Evolutionary conservation across 2,797 vertebrate species (phyloP), one percentile per base, ranked within the genome.

Genomic region (Leptoclinus maculatus): DNA sequence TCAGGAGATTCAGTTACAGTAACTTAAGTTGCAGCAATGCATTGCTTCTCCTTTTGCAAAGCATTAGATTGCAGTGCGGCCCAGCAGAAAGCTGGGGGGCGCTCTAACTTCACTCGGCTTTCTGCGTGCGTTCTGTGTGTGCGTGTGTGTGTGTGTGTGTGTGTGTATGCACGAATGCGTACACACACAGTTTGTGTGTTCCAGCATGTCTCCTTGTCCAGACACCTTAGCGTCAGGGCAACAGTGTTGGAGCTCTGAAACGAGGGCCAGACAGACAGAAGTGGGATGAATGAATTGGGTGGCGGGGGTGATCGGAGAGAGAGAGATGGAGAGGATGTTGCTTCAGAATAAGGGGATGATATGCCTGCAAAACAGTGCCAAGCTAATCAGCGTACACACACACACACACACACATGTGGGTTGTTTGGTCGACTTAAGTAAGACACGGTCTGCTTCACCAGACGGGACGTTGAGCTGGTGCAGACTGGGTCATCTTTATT

Each of bases 201-300:
- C 72, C 66, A 84, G 86, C 84, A 84, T 83, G 87, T 91, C 87
- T 94, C 87, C 91, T 92, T 92, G 91, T 93, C 93, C 92, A 93
- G 92, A 93, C 92, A 92, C 91, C 89, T 94, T 92, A 94, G 85
- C 88, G 71, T 93, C 92, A 92, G 89, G 78, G 84, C 87, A 91
- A 76, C 76, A 91, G 89, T 91, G 88, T 90, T 91, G 69, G 67
- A 89, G 90, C 92, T 94, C 93, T 90, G 89, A 93, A 91, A 89
- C 74, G 82, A 91, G 82, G 87, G 74, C 87, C 91, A 93, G 90
- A 91, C 90, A 92, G 84, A 91, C 89, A 89, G 87, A 89, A 89
- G 85, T 91, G 88, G 89, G 89, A 91, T 93, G 91, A 91, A 91
- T 92, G 89, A 89, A 90, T 91, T 88, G 89, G 89, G 83, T 89